Evolutionary conservation across 2,113 vertebrate species (phyloP).

Genomic region (Epinephelus fuscoguttatus): DNA sequence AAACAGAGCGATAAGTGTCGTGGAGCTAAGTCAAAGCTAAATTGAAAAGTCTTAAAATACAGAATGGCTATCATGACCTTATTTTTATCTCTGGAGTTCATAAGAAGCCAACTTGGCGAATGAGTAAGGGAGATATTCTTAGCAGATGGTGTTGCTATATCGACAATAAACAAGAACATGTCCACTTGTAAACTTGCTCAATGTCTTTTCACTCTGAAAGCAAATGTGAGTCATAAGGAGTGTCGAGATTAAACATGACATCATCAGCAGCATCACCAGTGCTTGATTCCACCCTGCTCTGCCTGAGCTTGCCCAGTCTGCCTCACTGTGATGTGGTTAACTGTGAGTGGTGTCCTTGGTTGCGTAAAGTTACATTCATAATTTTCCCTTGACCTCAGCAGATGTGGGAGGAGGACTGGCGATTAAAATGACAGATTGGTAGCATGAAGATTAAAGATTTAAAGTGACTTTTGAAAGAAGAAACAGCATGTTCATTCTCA

Average conservation of each 20-base stretch:
- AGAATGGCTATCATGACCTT: constrained; percentile 4
- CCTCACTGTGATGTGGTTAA: constrained; percentile 5
- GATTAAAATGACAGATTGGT: constrained; percentile 1
- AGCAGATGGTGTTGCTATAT: constrained; percentile 51
- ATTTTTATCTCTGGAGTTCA: constrained; percentile 39
- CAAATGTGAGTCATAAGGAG: constrained; percentile 67
- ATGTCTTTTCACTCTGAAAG: background rate
- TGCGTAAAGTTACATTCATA: background rate
- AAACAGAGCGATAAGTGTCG: background rate
- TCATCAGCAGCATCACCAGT: background rate
- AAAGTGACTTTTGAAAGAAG: background rate
- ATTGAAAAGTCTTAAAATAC: constrained; percentile 13
- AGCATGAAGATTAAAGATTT: background rate
- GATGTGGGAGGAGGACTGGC: background rate
- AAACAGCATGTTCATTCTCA: background rate
- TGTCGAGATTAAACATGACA: constrained; percentile 12
- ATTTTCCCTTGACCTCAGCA: constrained; percentile 25
- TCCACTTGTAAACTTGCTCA: background rate
- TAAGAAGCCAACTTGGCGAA: background rate
- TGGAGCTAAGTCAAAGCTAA: background rate
- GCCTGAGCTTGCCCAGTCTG: background rate
- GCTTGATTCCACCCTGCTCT: background rate
- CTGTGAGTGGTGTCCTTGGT: background rate
- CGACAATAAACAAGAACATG: constrained; percentile 40
- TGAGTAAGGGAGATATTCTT: background rate